Percentiles rank a stretch among this genome's conserved stretches.
Conservation (phyloP, 2,113 vertebrate species). For the Rhodinocichla rosea region DNA sequence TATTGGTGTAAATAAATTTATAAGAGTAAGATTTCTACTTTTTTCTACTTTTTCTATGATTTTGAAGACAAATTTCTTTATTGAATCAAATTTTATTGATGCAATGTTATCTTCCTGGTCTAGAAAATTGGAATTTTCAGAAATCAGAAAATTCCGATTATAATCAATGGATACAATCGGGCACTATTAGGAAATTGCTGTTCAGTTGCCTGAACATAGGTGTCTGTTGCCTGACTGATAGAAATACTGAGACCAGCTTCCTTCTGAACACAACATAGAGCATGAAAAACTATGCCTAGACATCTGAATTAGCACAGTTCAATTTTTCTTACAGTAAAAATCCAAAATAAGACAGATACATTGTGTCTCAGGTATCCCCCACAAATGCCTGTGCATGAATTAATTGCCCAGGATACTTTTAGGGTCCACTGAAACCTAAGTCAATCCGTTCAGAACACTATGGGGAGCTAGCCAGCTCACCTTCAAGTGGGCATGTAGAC, state of each 20-base stretch:
- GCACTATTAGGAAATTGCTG: not conserved
- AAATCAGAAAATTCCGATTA: not conserved
- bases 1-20: not conserved
- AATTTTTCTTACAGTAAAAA: not conserved
- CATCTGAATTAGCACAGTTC: not conserved
- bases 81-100: not conserved
- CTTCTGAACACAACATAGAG: rapidly evolving
- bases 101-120: not conserved
- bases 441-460: not conserved
- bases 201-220: not conserved
- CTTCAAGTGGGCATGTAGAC: not conserved
- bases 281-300: not conserved
- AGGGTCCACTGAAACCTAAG: not conserved
- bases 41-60: not conserved
- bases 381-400: not conserved
- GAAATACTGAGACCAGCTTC: not conserved
- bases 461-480: not conserved
- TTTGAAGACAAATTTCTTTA: not conserved
- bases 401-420: not conserved
- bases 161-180: not conserved
- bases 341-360: not conserved
- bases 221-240: not conserved
- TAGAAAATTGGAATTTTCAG: not conserved
- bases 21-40: not conserved
- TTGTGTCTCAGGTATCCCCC: not conserved